A percentile compares a stretch with the other conserved stretches of the same genome.
These are phyloP conservation scores for Metellina segmentata DNA, from an alignment of 2,888 invertebrate genomes.

Conservation along the genomic window DNA sequence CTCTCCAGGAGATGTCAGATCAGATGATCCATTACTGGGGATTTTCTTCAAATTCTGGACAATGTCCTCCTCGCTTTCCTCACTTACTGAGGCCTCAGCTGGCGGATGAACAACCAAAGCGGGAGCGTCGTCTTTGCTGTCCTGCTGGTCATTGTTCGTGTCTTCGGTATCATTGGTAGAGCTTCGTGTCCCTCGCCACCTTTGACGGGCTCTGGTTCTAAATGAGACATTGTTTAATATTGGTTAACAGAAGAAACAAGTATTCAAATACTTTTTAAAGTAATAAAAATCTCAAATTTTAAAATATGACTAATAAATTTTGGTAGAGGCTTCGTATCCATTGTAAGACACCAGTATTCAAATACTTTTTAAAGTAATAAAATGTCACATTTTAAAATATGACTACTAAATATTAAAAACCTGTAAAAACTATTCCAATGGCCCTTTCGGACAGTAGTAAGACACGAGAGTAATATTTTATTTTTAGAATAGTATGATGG, in stretches of 20 bases:
- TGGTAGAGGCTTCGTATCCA: too few species aligned
- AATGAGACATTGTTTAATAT: not conserved
- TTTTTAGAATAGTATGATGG: too few species aligned
- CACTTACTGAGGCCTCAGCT: not conserved
- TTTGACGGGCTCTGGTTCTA: constrained; percentile 47
- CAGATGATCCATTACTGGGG: constrained; percentile 70
- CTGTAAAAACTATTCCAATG: too few species aligned
- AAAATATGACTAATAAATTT: too few species aligned
- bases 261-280: too few species aligned
- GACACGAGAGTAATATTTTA: too few species aligned
- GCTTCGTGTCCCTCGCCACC: constrained; percentile 37
- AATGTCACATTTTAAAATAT: too few species aligned
- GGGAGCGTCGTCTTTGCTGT: constrained; percentile 48
- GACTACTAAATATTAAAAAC: too few species aligned
- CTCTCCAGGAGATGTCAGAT: constrained; percentile 64
- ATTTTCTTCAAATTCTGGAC: constrained; percentile 39
- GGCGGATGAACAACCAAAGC: constrained; percentile 45
- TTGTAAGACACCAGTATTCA: not conserved
- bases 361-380: too few species aligned
- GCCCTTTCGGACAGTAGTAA: too few species aligned
- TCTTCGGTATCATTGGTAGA: constrained; percentile 63
- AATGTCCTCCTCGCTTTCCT: constrained; percentile 7
- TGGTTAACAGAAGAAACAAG: not conserved
- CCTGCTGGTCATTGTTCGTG: constrained; percentile 27
- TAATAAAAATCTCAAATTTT: too few species aligned